Percentiles rank a stretch among this genome's conserved stretches.
Conservation (phyloP, 2,113 vertebrate genomes). For the Lethenteron camtschaticum region DNA sequence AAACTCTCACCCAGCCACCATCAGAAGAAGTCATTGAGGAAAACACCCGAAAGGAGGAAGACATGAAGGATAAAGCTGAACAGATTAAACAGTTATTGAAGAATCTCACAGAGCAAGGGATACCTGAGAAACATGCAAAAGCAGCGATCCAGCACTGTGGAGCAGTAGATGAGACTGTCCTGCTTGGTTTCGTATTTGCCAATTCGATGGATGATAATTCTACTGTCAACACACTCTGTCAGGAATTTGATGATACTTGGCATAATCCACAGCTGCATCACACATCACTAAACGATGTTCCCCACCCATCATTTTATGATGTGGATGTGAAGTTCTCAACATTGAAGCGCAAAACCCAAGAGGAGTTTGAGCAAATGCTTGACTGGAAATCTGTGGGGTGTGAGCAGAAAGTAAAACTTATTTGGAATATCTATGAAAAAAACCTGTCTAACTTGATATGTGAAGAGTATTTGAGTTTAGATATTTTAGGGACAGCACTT, state of each 20-base stretch:
- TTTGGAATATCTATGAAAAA: conserved; percentile 1
- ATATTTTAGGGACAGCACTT: conserved; percentile 35
- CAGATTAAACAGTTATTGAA: not conserved
- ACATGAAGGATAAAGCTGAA: conserved; percentile 13
- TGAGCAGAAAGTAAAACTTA: not conserved
- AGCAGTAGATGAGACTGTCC: not conserved
- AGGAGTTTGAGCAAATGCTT: no score
- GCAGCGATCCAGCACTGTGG: not conserved
- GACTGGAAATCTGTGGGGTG: no score
- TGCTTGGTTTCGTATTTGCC: not conserved
- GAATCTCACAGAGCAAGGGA: not conserved
- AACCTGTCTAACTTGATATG: not conserved
- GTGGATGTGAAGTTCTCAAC: no score
- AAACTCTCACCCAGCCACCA: not conserved
- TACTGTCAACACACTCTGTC: not conserved
- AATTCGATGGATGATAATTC: not conserved
- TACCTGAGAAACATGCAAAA: not conserved
- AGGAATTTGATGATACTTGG: not conserved
- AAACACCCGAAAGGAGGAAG: conserved; percentile 12
- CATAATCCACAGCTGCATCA: no score
- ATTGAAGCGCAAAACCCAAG: no score
- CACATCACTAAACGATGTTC: no score
- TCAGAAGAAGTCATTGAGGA: conserved; percentile 10
- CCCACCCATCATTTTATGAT: no score
- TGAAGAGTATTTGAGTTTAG: conserved; percentile 14